phyloP scores from a whole-genome alignment of 1,140 invertebrate species.

The Eriocheir sinensis region DNA sequence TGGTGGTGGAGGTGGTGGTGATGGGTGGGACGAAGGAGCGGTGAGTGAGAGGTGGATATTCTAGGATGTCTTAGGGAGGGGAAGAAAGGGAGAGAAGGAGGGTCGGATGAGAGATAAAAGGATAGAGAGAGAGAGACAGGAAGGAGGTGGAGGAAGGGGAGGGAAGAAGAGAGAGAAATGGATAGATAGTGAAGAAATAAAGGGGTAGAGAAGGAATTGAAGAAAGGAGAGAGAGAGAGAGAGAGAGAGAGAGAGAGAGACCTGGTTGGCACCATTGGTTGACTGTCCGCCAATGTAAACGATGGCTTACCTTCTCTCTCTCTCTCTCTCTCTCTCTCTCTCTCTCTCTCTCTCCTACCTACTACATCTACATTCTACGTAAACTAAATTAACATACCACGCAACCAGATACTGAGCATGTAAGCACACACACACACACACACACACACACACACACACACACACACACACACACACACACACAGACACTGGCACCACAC shows the following conservation, averaged over 20 bases:
- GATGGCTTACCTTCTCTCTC: not conserved
- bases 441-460: not conserved
- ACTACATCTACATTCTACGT: not conserved
- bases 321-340: slow-evolving; percentile 22
- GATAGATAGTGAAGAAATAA: not conserved
- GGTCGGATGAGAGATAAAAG: no score
- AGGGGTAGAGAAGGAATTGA: no score
- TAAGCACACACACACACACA: slow-evolving; percentile 6
- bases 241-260: not conserved
- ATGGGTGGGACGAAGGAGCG: no score
- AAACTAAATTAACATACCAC: slow-evolving; percentile 5
- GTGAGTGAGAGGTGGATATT: no score
- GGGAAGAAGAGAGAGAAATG: no score
- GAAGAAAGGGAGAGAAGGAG: no score
- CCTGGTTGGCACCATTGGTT: not conserved
- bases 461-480: not conserved
- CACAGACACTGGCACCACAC: not conserved
- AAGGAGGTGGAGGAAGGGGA: no score
- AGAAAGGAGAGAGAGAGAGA: no score
- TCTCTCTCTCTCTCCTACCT: slow-evolving; percentile 12
- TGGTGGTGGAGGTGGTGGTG: no score
- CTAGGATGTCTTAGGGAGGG: no score
- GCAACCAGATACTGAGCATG: not conserved
- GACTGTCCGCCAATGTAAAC: not conserved
- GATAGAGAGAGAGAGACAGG: not conserved